A percentile compares a stretch with the other conserved stretches of the same genome.
phyloP scores from a whole-genome alignment of 2,797 vertebrate species.

The Meda fulgida region DNA sequence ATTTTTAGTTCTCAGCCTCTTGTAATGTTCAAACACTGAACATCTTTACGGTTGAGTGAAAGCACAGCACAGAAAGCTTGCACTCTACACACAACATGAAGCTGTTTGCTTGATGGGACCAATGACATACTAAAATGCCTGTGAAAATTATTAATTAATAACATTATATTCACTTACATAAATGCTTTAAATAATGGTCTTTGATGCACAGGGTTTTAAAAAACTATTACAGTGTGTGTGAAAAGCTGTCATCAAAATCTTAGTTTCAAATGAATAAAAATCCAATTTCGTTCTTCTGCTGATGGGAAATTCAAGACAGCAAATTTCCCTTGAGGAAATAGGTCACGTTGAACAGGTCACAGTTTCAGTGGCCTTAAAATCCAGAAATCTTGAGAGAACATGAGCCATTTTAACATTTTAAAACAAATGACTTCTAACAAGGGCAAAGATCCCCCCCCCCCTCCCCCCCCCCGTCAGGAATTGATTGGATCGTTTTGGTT shows the following conservation, averaged over 20 bases:
- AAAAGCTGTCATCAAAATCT: conserved; percentile 13
- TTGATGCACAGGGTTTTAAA: background rate
- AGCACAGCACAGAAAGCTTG: background rate
- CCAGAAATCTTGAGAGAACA: background rate
- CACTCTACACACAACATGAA: background rate
- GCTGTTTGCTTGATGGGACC: background rate
- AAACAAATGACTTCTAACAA: background rate
- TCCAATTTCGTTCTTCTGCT: conserved; percentile 9
- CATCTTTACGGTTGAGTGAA: conserved; percentile 30
- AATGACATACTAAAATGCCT: background rate
- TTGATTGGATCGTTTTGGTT: background rate
- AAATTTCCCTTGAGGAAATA: conserved; percentile 41
- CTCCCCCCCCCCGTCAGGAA: too few species aligned
- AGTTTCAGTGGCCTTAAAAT: conserved; percentile 32
- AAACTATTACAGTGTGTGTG: background rate
- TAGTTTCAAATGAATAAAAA: conserved; percentile 25
- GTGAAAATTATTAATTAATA: conserved; percentile 22
- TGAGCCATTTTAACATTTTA: conserved; percentile 33
- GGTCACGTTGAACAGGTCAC: conserved; percentile 54
- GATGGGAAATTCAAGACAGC: conserved; percentile 14
- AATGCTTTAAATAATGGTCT: background rate
- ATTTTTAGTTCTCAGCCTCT: conserved; percentile 38
- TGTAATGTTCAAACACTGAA: conserved; percentile 35
- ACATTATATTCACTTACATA: background rate
- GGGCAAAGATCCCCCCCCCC: background rate